Base-by-base conservation (phyloP, 2,888 invertebrate species). In the Sabatieria punctata region DNA sequence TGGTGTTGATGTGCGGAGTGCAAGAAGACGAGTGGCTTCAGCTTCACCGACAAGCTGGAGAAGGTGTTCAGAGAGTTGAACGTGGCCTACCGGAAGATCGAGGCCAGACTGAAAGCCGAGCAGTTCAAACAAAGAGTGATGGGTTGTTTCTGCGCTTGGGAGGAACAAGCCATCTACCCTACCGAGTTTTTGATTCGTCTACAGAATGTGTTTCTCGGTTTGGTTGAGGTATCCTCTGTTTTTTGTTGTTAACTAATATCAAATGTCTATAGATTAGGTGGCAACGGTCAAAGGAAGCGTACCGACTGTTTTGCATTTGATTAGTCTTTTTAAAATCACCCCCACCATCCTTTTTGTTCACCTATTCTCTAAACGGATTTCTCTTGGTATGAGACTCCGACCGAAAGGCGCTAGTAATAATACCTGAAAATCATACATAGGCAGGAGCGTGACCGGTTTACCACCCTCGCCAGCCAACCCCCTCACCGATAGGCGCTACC, bases 121-220 rank as follows among this genome's bases (percentile, higher is more conserved):
- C 88, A 89, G 30, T 89, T 91, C 68, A 85, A 89, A 63, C 69
- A 70, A 63, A 66, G 91, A 40, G 83, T 93, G 27, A 78, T 86
- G 65, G 77, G 82, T 60, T 82, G 85, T 57, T 60, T 58, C 43
- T 78, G 85, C 61, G 86, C 91, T 1, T 95, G 97, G 93, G 91
- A 93, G 67, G 95, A 97, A 65, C 88, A 88, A 80, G 80, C 85
- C 18, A 79, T 97, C 50, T 97, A 95, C 71, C 84, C 93, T 0
- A 81, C 82, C 48, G 89, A 93, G 54, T 84, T 83, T 68, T 74
- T 99, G 51, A 77, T 81, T 51, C 80, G 78, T 62, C 70, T 91
- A 50, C 85, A 89, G 65, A 84, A 86, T 61, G 76, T 82, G 13
- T 95, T 99, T 68, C 72, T 91, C 2, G 97, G 97, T 2, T 70